Evolutionary conservation across 2,888 invertebrate genomes (phyloP).

Genomic region (Papilio gigon): DNA sequence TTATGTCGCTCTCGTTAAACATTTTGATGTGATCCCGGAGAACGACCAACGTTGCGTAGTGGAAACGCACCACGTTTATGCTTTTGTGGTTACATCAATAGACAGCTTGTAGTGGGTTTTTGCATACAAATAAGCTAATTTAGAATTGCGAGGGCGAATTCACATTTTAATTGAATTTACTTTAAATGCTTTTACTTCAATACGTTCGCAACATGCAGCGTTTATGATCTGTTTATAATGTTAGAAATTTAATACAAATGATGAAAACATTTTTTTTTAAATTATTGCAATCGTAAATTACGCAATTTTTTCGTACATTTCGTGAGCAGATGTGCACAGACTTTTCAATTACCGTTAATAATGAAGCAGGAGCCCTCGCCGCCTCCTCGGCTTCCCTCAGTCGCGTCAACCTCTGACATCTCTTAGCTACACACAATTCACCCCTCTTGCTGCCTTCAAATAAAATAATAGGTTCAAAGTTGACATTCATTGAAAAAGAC

Average conservation of each 20-base stretch:
- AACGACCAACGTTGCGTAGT: constrained; percentile 26
- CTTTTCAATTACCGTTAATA: constrained; percentile 35
- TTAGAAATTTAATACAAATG: background rate
- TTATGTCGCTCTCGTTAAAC: constrained; percentile 43
- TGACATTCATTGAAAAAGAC: background rate
- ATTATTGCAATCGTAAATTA: background rate
- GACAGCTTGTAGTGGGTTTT: constrained; percentile 32
- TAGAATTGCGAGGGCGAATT: constrained; percentile 30
- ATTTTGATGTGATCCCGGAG: constrained; percentile 41
- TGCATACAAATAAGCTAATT: constrained; percentile 39
- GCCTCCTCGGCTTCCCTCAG: constrained; percentile 7
- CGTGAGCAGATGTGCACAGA: constrained; percentile 29
- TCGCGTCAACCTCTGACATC: constrained; percentile 31
- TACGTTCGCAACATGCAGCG: background rate
- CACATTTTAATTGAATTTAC: constrained; percentile 14
- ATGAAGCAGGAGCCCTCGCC: constrained; percentile 27
- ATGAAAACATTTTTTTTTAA: background rate
- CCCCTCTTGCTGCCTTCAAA: constrained; percentile 20
- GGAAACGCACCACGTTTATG: constrained; percentile 1
- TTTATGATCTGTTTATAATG: background rate
- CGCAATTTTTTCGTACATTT: constrained; percentile 18
- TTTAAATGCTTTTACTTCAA: constrained; percentile 21
- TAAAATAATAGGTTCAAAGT: constrained; percentile 10
- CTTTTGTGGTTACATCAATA: constrained; percentile 37
- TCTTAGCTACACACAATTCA: constrained; percentile 27